These are phyloP conservation scores for Drosophila paucipuncta DNA, from an alignment of 2,888 invertebrate species.

Conservation along the genomic window DNA sequence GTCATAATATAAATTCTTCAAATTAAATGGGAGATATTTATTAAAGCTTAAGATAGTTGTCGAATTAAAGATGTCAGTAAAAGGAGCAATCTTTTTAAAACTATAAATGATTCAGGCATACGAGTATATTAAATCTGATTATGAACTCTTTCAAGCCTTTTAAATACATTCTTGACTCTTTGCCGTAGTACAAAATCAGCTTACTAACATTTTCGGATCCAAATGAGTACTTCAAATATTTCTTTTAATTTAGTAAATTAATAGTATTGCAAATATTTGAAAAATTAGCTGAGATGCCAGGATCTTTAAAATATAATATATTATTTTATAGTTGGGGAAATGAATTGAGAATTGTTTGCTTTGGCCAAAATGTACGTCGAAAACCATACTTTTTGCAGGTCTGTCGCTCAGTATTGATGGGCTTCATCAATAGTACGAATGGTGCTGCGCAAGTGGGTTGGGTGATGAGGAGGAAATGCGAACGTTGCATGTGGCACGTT, in stretches of 20 bases:
- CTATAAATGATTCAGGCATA: background rate
- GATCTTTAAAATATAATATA: background rate
- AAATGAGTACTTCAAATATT: background rate
- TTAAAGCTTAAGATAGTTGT: background rate
- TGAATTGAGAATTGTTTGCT: conserved; percentile 12
- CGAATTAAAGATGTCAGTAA: background rate
- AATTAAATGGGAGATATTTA: background rate
- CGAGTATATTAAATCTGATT: background rate
- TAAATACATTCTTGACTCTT: background rate
- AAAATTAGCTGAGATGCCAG: background rate
- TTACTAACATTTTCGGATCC: background rate
- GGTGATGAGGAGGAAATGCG: conserved; percentile 8
- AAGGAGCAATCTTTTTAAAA: background rate
- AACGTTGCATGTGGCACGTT: conserved; percentile 53
- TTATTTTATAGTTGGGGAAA: background rate
- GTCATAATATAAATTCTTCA: background rate
- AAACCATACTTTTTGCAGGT: conserved; percentile 1
- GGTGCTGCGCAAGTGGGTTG: background rate
- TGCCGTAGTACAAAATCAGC: background rate
- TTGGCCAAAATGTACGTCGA: background rate
- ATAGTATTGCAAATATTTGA: background rate
- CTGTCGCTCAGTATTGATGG: conserved; percentile 17
- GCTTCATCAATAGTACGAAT: conserved; percentile 17
- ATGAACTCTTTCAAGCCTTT: background rate
- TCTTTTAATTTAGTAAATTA: background rate